A percentile compares a stretch with the other conserved stretches of the same genome.
These are phyloP conservation scores for Cliona cf. orientalis DNA, from an alignment of 37 sponge, comb jelly and placozoan genomes.

Conservation along the genomic window DNA sequence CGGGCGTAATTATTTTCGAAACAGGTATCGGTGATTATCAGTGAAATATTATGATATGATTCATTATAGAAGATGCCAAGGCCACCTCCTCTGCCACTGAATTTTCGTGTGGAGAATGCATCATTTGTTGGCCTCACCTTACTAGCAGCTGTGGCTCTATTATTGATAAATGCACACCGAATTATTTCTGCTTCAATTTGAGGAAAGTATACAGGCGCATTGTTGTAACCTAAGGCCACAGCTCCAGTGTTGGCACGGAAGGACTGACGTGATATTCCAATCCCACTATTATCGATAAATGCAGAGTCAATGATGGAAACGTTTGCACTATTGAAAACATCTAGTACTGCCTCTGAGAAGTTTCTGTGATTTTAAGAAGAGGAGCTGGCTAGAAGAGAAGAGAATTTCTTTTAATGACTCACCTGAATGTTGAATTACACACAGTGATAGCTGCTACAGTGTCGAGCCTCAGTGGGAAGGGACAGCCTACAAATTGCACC, in stretches of 20 bases:
- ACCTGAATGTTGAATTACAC: constrained; percentile 38
- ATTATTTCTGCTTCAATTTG: background rate
- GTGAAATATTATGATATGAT: constrained; percentile 13
- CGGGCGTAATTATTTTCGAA: constrained; percentile 48
- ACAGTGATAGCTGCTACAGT: constrained; percentile 9
- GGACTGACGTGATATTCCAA: constrained; percentile 1
- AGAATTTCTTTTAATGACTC: no score
- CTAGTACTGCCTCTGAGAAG: constrained; percentile 63
- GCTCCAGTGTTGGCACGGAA: constrained; percentile 64
- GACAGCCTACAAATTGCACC: constrained; percentile 27
- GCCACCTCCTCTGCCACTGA: constrained; percentile 73
- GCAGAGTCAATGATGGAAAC: constrained; percentile 36
- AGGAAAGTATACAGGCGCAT: background rate
- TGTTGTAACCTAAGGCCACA: constrained; percentile 61
- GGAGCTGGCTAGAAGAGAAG: no score
- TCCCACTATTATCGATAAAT: constrained; percentile 49
- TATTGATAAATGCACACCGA: constrained; percentile 28
- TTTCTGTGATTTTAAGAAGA: no score
- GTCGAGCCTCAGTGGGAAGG: constrained; percentile 36
- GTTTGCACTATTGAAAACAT: constrained; percentile 61
- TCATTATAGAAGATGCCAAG: constrained; percentile 64
- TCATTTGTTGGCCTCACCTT: constrained; percentile 18
- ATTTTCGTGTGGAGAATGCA: constrained; percentile 38
- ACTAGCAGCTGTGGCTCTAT: constrained; percentile 28
- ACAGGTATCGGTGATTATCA: constrained; percentile 19